Evolutionary conservation across 2,888 invertebrate species (phyloP).

Genomic region (Parthenolecanium corni): DNA sequence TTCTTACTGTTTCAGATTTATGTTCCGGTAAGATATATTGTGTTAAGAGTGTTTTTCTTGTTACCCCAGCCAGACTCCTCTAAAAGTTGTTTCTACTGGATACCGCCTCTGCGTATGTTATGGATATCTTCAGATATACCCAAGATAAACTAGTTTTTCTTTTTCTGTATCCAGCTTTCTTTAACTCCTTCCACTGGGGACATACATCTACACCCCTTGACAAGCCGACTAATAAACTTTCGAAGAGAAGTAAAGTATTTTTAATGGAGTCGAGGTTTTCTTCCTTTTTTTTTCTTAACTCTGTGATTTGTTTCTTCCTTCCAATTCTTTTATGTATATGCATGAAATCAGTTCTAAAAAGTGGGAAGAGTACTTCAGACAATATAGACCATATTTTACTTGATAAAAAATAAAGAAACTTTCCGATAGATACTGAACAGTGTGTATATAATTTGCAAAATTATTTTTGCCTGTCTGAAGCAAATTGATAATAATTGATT

Average conservation of each 20-base stretch:
- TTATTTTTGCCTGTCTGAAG: too few species aligned
- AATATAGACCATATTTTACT: constrained; percentile 5
- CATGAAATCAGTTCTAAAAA: neutral
- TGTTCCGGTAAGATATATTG: constrained; percentile 4
- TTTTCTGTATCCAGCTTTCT: neutral
- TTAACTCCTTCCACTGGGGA: neutral
- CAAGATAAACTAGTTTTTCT: constrained; percentile 4
- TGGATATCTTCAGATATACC: neutral
- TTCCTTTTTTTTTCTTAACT: too few species aligned
- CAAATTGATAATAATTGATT: too few species aligned
- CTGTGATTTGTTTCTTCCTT: too few species aligned
- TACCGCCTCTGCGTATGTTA: constrained; percentile 10
- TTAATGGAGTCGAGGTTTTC: constrained; percentile 8
- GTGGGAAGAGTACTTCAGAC: constrained; percentile 17
- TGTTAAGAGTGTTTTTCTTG: neutral
- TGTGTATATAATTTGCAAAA: too few species aligned
- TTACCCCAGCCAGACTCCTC: neutral
- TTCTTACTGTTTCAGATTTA: constrained; percentile 21
- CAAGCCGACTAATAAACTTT: constrained; percentile 13
- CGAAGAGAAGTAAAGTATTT: constrained; percentile 1
- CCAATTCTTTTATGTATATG: too few species aligned
- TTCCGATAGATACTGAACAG: too few species aligned
- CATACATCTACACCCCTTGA: constrained; percentile 1
- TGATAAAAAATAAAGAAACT: neutral
- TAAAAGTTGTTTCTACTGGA: constrained; percentile 8